Conservation (phyloP, 2,888 invertebrate species). For the Trichogramma evanescens region DNA sequence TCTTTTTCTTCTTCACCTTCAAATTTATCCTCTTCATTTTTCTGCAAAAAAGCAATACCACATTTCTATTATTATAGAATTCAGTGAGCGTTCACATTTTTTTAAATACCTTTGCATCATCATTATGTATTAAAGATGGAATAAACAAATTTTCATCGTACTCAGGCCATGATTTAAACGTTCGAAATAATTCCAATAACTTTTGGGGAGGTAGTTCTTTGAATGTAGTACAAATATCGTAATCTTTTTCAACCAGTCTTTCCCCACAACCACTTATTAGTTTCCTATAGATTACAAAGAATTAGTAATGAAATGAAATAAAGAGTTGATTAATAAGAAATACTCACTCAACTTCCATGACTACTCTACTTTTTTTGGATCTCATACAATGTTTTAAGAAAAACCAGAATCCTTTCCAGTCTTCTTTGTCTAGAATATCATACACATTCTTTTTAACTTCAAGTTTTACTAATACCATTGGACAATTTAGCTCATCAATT, state of each 20-base stretch:
- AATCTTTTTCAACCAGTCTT: slow-evolving; percentile 54
- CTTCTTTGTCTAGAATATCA: slow-evolving; percentile 39
- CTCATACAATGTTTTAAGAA: slow-evolving; percentile 62
- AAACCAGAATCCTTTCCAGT: slow-evolving; percentile 61
- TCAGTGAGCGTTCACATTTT: too few species aligned
- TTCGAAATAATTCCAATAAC: slow-evolving; percentile 59
- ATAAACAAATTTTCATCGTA: slow-evolving; percentile 16
- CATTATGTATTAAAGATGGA: not conserved
- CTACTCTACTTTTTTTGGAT: slow-evolving; percentile 56
- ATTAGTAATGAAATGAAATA: not conserved
- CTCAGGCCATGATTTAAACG: slow-evolving; percentile 43
- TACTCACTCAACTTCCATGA: slow-evolving; percentile 69
- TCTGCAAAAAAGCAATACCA: too few species aligned
- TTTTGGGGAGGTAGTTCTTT: slow-evolving; percentile 60
- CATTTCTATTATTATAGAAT: too few species aligned
- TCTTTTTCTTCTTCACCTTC: too few species aligned
- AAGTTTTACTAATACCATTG: slow-evolving; percentile 60
- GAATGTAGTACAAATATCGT: slow-evolving; percentile 67
- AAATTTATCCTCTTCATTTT: too few species aligned
- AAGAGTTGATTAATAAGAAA: not conserved
- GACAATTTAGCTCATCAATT: slow-evolving; percentile 39
- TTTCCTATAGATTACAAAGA: slow-evolving; percentile 47
- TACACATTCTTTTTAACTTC: slow-evolving; percentile 55
- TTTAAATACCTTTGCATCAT: not conserved
- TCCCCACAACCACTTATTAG: slow-evolving; percentile 71